phyloP scores from a whole-genome alignment of 2,888 invertebrate species.

The Drosophila testacea region DNA sequence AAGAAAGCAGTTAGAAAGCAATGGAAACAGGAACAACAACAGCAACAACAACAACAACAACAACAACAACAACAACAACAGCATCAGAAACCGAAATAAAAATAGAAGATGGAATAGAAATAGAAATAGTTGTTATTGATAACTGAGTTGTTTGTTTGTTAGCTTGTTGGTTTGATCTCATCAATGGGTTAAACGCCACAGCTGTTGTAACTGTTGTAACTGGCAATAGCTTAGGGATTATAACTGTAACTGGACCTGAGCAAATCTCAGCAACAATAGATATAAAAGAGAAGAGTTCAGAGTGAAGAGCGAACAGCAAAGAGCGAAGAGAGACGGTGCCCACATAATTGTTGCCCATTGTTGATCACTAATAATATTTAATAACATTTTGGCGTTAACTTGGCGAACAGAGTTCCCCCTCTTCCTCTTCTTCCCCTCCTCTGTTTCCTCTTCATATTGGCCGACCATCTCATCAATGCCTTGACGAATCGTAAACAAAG shows the following conservation, averaged over 20 bases:
- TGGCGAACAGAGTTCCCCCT: slow-evolving; percentile 44
- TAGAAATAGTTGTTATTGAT: slow-evolving; percentile 65
- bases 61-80: slow-evolving; percentile 34
- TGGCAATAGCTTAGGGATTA: slow-evolving; percentile 74
- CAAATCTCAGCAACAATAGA: slow-evolving; percentile 40
- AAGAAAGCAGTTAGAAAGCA: slow-evolving; percentile 72
- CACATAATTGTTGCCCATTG: slow-evolving; percentile 71
- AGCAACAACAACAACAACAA: slow-evolving; percentile 32
- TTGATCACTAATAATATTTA: slow-evolving; percentile 72
- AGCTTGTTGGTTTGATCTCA: slow-evolving; percentile 48
- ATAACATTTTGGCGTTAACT: slow-evolving; percentile 73
- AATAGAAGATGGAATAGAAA: slow-evolving; percentile 21
- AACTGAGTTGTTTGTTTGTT: slow-evolving; percentile 56
- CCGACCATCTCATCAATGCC: slow-evolving; percentile 60
- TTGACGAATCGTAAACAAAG: slow-evolving; percentile 75
- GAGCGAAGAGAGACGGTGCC: slow-evolving; percentile 32
- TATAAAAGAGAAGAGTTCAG: background rate
- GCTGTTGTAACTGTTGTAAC: slow-evolving; percentile 67
- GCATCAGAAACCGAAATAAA: slow-evolving; percentile 42
- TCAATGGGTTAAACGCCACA: slow-evolving; percentile 71
- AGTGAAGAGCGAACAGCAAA: background rate
- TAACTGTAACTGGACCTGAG: slow-evolving; percentile 63
- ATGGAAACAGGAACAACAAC: slow-evolving; percentile 34
- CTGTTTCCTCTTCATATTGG: background rate
- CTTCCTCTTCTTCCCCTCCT: background rate